These are phyloP conservation scores for Lucinisca nassula DNA, from an alignment of 2,888 invertebrate genomes.

Conservation along the genomic window DNA sequence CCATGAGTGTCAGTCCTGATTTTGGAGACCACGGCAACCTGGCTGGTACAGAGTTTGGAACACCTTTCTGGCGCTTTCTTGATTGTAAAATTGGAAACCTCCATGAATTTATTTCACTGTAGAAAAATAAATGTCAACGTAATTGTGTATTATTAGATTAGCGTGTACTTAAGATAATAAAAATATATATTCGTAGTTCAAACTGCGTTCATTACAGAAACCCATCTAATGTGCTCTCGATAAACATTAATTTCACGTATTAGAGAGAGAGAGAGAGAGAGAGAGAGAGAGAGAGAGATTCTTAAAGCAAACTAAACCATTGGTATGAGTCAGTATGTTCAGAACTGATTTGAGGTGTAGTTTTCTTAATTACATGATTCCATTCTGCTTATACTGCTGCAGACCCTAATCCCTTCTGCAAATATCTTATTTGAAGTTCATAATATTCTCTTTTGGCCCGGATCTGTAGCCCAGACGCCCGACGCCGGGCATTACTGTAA, in stretches of 20 bases:
- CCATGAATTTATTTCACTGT: not conserved
- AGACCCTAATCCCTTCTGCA: not conserved
- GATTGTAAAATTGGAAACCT: conserved; percentile 6
- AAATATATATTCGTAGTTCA: too few relatives aligned
- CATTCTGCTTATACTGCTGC: not conserved
- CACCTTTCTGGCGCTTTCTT: conserved; percentile 2
- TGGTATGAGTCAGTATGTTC: not conserved
- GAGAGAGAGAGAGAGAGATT: too few relatives aligned
- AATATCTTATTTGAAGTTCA: not conserved
- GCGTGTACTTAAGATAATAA: not conserved
- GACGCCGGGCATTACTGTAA: not conserved
- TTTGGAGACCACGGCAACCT: not conserved
- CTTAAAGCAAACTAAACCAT: too few relatives aligned
- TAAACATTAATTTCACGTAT: too few relatives aligned
- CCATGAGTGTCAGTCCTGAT: not conserved
- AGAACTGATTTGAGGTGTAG: not conserved
- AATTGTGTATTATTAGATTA: conserved; percentile 4
- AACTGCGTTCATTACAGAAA: too few relatives aligned
- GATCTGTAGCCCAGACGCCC: not conserved
- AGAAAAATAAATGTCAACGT: not conserved
- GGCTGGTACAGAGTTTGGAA: not conserved
- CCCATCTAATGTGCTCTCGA: too few relatives aligned
- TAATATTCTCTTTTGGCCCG: not conserved
- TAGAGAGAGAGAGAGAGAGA: too few relatives aligned
- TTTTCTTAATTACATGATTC: not conserved